Evolutionary conservation across 2,113 vertebrate genomes (phyloP).

Genomic region (Vulpes vulpes): DNA sequence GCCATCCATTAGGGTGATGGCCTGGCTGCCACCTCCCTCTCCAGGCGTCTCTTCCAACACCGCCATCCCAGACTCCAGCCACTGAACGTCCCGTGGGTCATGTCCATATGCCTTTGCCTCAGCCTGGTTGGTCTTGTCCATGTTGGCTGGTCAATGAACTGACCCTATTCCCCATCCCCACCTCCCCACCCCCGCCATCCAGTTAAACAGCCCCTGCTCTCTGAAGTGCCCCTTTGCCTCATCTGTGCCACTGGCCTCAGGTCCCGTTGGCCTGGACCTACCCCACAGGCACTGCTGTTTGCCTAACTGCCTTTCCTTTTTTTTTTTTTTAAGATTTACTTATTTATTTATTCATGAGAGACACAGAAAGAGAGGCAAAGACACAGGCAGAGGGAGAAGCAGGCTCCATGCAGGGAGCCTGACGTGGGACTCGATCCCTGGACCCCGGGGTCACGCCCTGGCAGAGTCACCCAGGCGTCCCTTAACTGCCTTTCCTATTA

Average conservation of each 20-base stretch:
- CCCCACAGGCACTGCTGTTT: not conserved
- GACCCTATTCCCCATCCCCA: too few species aligned
- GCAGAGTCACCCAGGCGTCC: too few species aligned
- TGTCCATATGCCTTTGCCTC: not conserved
- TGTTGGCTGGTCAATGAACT: not conserved
- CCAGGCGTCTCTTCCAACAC: not conserved
- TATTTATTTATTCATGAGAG: too few species aligned
- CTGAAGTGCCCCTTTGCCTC: not conserved
- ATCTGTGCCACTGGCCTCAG: not conserved
- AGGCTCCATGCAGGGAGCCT: too few species aligned
- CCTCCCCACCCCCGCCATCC: not conserved
- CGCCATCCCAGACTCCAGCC: not conserved
- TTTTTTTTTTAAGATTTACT: too few species aligned
- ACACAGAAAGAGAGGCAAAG: too few species aligned
- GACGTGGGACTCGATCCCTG: too few species aligned
- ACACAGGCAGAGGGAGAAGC: too few species aligned
- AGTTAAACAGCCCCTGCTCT: too few species aligned
- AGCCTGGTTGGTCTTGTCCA: not conserved
- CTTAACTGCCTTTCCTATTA: not conserved
- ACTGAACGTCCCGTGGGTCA: not conserved
- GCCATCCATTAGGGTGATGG: too few species aligned
- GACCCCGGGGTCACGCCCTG: too few species aligned
- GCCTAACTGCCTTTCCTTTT: not conserved
- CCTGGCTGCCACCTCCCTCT: not conserved
- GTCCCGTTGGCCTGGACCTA: too few species aligned